Conservation (phyloP, 2,113 vertebrate genomes). For the Epinephelus lanceolatus region DNA sequence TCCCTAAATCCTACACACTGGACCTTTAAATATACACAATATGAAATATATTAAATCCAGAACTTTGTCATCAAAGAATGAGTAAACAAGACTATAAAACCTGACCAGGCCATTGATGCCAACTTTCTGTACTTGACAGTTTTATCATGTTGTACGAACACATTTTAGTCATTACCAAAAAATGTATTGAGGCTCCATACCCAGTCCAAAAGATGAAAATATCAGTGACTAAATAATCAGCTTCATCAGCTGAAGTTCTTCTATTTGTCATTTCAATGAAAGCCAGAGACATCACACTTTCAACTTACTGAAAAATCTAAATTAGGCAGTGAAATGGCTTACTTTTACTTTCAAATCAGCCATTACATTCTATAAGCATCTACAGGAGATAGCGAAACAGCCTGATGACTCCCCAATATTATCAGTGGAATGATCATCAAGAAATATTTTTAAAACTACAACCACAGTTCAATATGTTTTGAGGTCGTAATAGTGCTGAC, state of each 20-base stretch:
- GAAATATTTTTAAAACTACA: neutral
- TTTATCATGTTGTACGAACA: neutral
- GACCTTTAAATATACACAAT: too few species aligned
- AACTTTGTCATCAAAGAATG: neutral
- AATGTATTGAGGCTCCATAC: neutral
- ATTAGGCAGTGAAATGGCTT: neutral
- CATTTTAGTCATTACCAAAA: neutral
- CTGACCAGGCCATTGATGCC: neutral
- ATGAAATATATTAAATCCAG: neutral
- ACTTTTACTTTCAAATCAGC: neutral
- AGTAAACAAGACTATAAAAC: neutral
- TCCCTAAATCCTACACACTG: too few species aligned
- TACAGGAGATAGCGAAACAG: neutral
- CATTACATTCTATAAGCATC: neutral
- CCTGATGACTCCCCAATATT: neutral
- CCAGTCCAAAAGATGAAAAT: neutral
- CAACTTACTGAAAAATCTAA: neutral
- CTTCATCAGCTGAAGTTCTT: neutral
- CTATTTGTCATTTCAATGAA: neutral
- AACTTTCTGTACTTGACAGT: neutral
- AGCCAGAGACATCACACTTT: neutral
- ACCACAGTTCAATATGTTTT: neutral
- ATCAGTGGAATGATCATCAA: neutral
- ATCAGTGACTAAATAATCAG: neutral
- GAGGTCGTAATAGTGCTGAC: neutral